These are phyloP conservation scores for Mungos mungo DNA, from an alignment of 2,113 vertebrate species.

Conservation along the genomic window DNA sequence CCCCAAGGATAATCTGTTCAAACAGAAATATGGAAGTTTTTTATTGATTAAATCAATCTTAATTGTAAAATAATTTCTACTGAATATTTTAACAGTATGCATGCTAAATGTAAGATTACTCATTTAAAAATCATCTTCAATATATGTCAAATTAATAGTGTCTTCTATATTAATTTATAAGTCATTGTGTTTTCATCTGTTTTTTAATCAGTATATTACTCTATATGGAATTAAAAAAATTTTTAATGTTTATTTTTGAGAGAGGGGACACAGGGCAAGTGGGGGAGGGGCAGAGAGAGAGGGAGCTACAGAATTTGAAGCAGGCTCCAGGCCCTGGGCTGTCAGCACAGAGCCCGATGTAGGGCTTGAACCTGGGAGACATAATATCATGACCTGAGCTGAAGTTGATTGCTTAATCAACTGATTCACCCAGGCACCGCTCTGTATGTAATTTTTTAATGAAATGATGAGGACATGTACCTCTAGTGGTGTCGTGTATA, in stretches of 20 bases:
- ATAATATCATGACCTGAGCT: too few species aligned
- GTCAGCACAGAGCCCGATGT: too few species aligned
- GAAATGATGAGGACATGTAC: neutral
- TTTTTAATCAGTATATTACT: slow-evolving; percentile 47
- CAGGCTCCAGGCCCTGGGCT: too few species aligned
- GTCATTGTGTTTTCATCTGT: neutral
- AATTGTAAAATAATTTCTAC: slow-evolving; percentile 52
- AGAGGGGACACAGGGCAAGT: too few species aligned
- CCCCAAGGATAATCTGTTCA: slow-evolving; percentile 1
- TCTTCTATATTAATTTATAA: slow-evolving; percentile 42
- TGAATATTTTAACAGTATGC: slow-evolving; percentile 8
- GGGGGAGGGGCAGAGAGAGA: too few species aligned
- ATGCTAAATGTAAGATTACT: slow-evolving; percentile 23
- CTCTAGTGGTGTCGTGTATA: neutral
- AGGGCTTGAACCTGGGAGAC: too few species aligned
- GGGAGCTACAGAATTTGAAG: too few species aligned
- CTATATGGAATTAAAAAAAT: neutral
- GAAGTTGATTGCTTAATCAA: too few species aligned
- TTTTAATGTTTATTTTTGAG: too few species aligned
- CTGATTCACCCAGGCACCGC: neutral
- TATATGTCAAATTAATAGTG: slow-evolving; percentile 15
- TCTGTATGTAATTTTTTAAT: slow-evolving; percentile 8
- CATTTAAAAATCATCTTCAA: slow-evolving; percentile 49
- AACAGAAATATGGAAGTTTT: neutral
- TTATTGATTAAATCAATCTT: slow-evolving; percentile 26